These are phyloP conservation scores for Pluvianellus socialis DNA, from an alignment of 2,113 vertebrate species.

Conservation along the genomic window DNA sequence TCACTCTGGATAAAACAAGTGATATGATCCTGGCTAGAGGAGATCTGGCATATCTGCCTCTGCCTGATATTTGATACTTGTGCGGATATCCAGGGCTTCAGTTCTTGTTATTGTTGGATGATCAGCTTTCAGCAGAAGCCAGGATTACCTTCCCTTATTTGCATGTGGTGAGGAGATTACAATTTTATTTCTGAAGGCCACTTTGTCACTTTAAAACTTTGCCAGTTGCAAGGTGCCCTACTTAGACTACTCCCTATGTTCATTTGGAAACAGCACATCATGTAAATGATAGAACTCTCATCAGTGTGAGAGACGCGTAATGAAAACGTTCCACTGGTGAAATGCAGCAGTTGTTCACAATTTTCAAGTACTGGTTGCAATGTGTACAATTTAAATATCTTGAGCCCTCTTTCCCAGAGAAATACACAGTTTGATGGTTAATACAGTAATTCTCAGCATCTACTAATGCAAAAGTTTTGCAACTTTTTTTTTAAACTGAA, in stretches of 20 bases:
- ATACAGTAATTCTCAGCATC: background rate
- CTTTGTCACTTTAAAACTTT: background rate
- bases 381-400: background rate
- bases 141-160: background rate
- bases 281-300: background rate
- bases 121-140: background rate
- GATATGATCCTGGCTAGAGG: background rate
- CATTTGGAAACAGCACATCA: background rate
- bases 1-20: background rate
- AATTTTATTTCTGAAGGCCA: background rate
- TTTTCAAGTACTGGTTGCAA: background rate
- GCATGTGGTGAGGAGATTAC: background rate
- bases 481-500: background rate
- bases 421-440: background rate
- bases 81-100: background rate
- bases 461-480: background rate
- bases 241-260: background rate
- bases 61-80: background rate
- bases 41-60: background rate
- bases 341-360: background rate
- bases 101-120: background rate
- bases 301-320: background rate
- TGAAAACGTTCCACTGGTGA: background rate
- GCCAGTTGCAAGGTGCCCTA: background rate
- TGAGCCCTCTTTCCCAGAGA: background rate